Evolutionary conservation across 1,140 invertebrate species (phyloP), one percentile per base, ranked within the genome.

Genomic region (Halictus rubicundus): DNA sequence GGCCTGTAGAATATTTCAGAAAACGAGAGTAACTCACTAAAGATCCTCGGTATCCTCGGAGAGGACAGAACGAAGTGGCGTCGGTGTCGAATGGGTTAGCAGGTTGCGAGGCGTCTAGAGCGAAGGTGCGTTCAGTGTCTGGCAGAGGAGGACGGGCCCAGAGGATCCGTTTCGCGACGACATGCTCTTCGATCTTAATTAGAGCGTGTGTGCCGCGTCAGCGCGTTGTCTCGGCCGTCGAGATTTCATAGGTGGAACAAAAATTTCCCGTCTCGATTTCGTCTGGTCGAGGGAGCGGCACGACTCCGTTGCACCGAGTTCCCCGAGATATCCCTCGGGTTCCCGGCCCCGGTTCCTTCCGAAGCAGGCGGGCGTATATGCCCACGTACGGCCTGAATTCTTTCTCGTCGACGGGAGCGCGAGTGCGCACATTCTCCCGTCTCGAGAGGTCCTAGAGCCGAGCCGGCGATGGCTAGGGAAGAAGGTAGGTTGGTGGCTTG

Each of bases 401-500:
- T 79, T 73, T 59, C 61, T 74, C 71, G 71, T 74, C 66, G 78
- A 79, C 69, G 70, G 78, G 49, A 73, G 60, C 68, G 71, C 72
- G 78, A 74, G 76, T 64, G 78, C 68, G 80, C 84, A 73, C 78
- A 82, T 80, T 64, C 78, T 87, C 73, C 70, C 80, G 85, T 90
- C 88, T 90, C 86, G 88, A 89, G 89, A 88, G 87, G 89, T 84
- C 83, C 86, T 87, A 76, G 66, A 81, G 39, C 78, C 65, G 66
- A 86, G 82, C 76, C 82, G 85, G 87, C 86, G 79, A 86, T 86
- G 85, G 82, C 84, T 89, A 81, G 80, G 71, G 87, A 88, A 83
- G 80, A 83, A 74, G 77, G 76, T 68, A 68, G 80, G 79, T 81
- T 71, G 77, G 78, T 69, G 89, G 83, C 88, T 89, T 89, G 89